Percentiles rank a stretch among this genome's conserved stretches.
Conservation (phyloP, 2,888 invertebrate species). For the Drosophila algonquin region DNA sequence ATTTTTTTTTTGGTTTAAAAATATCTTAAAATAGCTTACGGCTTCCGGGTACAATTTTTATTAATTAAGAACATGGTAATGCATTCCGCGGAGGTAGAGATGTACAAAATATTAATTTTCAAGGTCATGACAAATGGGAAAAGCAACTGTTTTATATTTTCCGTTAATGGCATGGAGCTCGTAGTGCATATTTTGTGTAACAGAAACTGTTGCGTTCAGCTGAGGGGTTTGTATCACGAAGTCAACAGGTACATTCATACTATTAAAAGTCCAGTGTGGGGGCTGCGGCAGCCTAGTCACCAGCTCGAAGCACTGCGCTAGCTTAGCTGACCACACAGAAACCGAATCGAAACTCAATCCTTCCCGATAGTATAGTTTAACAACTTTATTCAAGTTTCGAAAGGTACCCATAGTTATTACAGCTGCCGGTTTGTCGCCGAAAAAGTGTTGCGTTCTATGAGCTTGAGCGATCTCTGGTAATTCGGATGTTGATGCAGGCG, state of each 20-base stretch:
- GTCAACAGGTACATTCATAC: constrained; percentile 38
- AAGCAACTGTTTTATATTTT: constrained; percentile 42
- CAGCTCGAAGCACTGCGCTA: constrained; percentile 62
- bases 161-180: constrained; percentile 40
- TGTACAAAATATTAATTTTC: too few species aligned
- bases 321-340: constrained; percentile 57
- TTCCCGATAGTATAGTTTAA: constrained; percentile 44
- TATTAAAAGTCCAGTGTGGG: constrained; percentile 52
- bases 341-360: constrained; percentile 45
- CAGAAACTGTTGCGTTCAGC: background rate
- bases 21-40: too few species aligned
- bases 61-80: too few species aligned
- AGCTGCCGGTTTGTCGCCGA: constrained; percentile 58
- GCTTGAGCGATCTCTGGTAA: constrained; percentile 38
- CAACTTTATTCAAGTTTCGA: constrained; percentile 49
- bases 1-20: too few species aligned
- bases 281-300: constrained; percentile 23
- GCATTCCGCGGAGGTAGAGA: too few species aligned
- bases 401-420: constrained; percentile 58
- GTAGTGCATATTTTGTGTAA: constrained; percentile 36
- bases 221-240: background rate
- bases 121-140: constrained; percentile 26
- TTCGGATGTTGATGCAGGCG: constrained; percentile 56
- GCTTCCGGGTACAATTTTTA: too few species aligned
- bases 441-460: constrained; percentile 57